Evolutionary conservation across 1,140 invertebrate genomes (phyloP), one percentile per base, ranked within the genome.

Genomic region (Pectinophora gossypiella): DNA sequence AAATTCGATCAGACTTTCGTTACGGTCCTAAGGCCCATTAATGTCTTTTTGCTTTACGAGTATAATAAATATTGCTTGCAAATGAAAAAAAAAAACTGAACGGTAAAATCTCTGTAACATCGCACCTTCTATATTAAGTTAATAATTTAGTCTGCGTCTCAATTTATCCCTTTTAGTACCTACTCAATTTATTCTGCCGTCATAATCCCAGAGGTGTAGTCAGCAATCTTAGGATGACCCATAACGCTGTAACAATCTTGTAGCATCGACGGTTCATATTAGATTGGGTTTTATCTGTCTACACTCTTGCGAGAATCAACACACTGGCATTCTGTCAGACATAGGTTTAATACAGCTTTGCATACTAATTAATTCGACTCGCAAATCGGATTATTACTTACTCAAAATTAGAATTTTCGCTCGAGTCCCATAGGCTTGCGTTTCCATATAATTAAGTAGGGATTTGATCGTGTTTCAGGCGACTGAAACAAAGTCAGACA

Each of bases 311-410:
- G 27, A 32, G 27, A 32, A n/a, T 32, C 27, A n/a, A 32, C 27
- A 32, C 27, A 32, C 27, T 32, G 27, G 27, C 6, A n/a, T 32
- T n/a, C 18, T 38, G 22, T 49, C 16, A 43, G 51, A 63, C 60
- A 59, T 56, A 54, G 60, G 45, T 59, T 56, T 63, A 51, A 59
- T 54, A 54, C 53, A 52, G 61, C 48, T 64, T 56, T 64, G 54
- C 61, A 56, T 64, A 59, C 48, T 56, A 64, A 59, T 59, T 56
- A 59, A 54, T 54, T 52, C 57, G 44, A 18, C 44, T 51, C 55
- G 22, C 35, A 59, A 64, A 59, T 59, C 54, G 56, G 54, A 56
- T 64, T 64, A 64, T 32, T 32, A 32, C 27, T 32, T 32, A 32
- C 27, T 32, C 27, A 32, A 32, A 32, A 32, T 32, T 32, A 32